Percentiles rank a stretch among this genome's conserved stretches.
Evolutionary conservation across 1,140 invertebrate species (phyloP).

Genomic region (Campoletis sonorensis): DNA sequence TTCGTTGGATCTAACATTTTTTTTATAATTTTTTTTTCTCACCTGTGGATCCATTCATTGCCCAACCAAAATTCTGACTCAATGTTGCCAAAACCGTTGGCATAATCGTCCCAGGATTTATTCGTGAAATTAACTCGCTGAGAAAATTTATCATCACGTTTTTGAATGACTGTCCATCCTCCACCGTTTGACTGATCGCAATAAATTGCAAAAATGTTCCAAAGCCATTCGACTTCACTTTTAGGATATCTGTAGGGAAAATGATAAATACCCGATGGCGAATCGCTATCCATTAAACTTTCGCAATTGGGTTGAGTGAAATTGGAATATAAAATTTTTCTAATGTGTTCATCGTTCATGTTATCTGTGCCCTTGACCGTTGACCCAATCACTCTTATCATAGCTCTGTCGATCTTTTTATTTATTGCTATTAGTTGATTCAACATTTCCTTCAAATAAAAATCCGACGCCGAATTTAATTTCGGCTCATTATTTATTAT

Average conservation of each 20-base stretch:
- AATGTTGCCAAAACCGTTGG: constrained; percentile 79
- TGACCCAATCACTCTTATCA: constrained; percentile 30
- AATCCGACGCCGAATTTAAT: constrained; percentile 4
- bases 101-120: constrained; percentile 80
- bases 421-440: constrained; percentile 18
- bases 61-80: constrained; percentile 81
- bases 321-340: neutral
- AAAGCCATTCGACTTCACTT: constrained; percentile 30
- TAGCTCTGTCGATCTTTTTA: constrained; percentile 33
- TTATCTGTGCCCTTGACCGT: constrained; percentile 19
- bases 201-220: constrained; percentile 64
- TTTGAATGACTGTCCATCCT: constrained; percentile 76
- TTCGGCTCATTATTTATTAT: neutral
- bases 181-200: constrained; percentile 72
- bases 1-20: no score
- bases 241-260: constrained; percentile 48
- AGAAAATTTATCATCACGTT: neutral
- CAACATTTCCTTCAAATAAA: constrained; percentile 24
- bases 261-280: constrained; percentile 56
- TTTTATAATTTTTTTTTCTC: no score
- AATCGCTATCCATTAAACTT: constrained; percentile 40
- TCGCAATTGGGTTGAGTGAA: constrained; percentile 44
- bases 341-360: neutral
- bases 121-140: constrained; percentile 74
- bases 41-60: constrained; percentile 79